Base-by-base conservation (phyloP, 2,888 invertebrate species). In the Rhopalosiphum nymphaeae region DNA sequence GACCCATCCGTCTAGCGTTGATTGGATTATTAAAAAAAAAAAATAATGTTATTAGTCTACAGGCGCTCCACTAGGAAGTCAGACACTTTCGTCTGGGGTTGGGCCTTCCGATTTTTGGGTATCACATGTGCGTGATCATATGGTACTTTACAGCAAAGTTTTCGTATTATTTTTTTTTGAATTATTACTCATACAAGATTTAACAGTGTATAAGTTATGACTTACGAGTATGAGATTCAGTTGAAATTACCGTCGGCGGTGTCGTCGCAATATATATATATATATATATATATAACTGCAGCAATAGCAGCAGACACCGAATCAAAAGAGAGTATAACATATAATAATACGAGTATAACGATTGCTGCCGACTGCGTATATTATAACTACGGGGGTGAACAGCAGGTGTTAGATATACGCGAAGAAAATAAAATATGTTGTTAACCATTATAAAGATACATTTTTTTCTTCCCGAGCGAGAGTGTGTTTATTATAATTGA, bases 401-500 rank as follows among this genome's bases (percentile, higher is more conserved):
- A 94, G 93, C 93, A 94, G 93, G 93, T 94, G 93, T 94, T 94
- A 61, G 84, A 44, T 49, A 46, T 85, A 89, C 49, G 93, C 84
- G 90, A 90, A 86, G 90, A 94, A 94, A 90, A 94, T 94, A 94
- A 90, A 94, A 94, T 93, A 94, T 61, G 90, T 93, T 94, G 90
- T 94, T 94, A 94, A 94, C 93, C 93, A 94, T 93, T 90, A 90
- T 94, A 61, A 86, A 49, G 86, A 90, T 94, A 85, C 61, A 61
- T 90, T 84, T 91, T 93, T 84, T 92, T 92, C 53, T 78, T 56
- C 57, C 46, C 57, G 46, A 46, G 46, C 90, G 36, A 84, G 93
- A 93, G 93, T 90, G 93, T 94, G 93, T 94, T 94, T 94, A 94
- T 94, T 94, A 94, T 94, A 94, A 94, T 94, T 94, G 93, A 94